Conservation (phyloP, 2,113 vertebrate species). For the Lagenorhynchus albirostris region DNA sequence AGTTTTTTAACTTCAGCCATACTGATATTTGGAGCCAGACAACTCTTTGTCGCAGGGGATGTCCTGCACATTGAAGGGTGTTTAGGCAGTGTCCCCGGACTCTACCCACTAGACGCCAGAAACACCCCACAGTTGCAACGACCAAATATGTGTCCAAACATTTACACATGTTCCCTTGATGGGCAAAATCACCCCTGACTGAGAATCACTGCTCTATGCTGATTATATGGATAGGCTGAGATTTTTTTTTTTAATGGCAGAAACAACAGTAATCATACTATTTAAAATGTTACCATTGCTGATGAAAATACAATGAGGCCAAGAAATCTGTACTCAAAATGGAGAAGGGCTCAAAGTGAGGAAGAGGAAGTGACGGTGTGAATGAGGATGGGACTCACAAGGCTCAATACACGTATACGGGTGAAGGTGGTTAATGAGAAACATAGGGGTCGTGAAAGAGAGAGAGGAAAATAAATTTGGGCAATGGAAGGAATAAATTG, state of each 20-base stretch:
- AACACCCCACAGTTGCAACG: neutral
- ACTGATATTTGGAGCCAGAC: neutral
- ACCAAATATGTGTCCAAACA: neutral
- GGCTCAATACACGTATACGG: rapidly evolving
- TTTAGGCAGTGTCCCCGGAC: neutral
- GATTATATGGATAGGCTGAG: neutral
- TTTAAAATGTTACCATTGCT: neutral
- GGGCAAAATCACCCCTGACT: neutral
- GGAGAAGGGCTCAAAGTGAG: neutral
- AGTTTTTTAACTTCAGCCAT: neutral
- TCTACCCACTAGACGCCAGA: neutral
- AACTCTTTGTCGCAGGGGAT: neutral
- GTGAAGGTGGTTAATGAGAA: neutral
- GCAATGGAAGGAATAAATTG: neutral
- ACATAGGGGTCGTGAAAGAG: neutral
- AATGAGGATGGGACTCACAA: neutral
- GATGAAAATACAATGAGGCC: neutral
- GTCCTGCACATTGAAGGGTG: too few species aligned
- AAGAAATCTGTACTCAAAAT: neutral
- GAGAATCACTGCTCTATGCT: neutral
- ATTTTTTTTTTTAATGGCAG: neutral
- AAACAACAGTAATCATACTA: neutral
- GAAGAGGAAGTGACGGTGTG: neutral
- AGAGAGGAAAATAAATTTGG: neutral
- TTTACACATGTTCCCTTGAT: neutral